Evolutionary conservation across 2,113 vertebrate species (phyloP).

Genomic region (Bos javanicus): DNA sequence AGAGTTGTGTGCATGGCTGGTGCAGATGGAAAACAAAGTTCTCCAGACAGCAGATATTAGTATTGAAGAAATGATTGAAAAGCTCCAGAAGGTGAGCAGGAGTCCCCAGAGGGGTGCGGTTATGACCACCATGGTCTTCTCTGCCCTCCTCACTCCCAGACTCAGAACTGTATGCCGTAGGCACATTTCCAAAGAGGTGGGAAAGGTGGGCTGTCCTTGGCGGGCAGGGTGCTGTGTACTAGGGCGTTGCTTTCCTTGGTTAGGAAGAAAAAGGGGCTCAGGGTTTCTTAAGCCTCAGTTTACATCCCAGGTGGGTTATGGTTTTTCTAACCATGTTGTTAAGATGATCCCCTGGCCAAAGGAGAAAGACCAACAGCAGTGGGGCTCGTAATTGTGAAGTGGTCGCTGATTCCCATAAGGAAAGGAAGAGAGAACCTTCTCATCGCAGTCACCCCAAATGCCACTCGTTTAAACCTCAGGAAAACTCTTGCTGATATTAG

Average conservation of each 20-base stretch:
- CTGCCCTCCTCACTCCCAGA: neutral
- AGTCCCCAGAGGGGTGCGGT: fast-evolving
- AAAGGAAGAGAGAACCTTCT: neutral
- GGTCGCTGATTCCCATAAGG: neutral
- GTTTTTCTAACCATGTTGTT: neutral
- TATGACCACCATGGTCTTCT: fast-evolving
- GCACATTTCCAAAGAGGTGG: neutral
- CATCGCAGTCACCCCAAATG: neutral
- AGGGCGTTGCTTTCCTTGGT: neutral
- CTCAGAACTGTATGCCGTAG: neutral
- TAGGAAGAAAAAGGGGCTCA: neutral
- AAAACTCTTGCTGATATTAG: neutral
- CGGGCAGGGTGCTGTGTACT: no score
- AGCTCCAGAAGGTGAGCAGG: slow-evolving; percentile 92
- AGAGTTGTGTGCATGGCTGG: slow-evolving; percentile 94
- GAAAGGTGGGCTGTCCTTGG: neutral
- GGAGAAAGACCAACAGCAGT: neutral
- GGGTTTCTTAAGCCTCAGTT: neutral
- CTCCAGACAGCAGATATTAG: slow-evolving; percentile 89
- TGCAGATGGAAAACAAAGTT: slow-evolving; percentile 94
- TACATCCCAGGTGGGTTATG: neutral
- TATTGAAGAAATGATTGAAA: slow-evolving; percentile 97
- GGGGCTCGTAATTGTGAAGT: neutral
- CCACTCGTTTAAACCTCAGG: neutral
- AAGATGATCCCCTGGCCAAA: no score